Evolutionary conservation across 1,140 invertebrate species (phyloP).

Genomic region (Linepithema humile): DNA sequence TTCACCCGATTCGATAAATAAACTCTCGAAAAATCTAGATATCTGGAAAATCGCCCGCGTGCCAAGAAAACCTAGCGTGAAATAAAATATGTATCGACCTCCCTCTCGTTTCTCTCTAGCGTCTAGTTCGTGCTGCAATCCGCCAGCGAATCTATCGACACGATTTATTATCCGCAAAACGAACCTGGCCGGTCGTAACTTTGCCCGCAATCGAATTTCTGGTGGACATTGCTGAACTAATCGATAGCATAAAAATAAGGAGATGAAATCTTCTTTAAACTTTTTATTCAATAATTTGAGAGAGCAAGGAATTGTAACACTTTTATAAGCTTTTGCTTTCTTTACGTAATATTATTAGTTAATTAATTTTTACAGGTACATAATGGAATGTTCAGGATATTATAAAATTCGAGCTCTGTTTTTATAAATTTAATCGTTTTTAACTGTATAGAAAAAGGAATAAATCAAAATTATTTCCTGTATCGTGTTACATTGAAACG

Average conservation of each 20-base stretch:
- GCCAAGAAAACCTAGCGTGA: conserved; percentile 40
- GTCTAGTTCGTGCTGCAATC: conserved; percentile 50
- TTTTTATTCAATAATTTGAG: conserved; percentile 25
- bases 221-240: conserved; percentile 38
- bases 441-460: background rate
- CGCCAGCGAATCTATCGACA: conserved; percentile 41
- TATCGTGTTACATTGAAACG: background rate
- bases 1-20: background rate
- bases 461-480: background rate
- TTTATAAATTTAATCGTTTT: background rate
- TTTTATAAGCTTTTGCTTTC: background rate
- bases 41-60: conserved; percentile 24
- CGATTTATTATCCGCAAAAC: conserved; percentile 56
- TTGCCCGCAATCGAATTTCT: conserved; percentile 43
- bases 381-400: no score
- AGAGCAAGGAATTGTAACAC: background rate
- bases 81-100: conserved; percentile 52
- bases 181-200: conserved; percentile 44
- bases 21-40: conserved; percentile 13
- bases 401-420: no score
- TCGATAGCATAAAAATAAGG: conserved; percentile 28
- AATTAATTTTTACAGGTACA: background rate
- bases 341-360: background rate
- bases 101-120: conserved; percentile 46
- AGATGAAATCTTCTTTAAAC: conserved; percentile 11